phyloP scores from a whole-genome alignment of 2,113 vertebrate genomes.

The Lagopus leucura region DNA sequence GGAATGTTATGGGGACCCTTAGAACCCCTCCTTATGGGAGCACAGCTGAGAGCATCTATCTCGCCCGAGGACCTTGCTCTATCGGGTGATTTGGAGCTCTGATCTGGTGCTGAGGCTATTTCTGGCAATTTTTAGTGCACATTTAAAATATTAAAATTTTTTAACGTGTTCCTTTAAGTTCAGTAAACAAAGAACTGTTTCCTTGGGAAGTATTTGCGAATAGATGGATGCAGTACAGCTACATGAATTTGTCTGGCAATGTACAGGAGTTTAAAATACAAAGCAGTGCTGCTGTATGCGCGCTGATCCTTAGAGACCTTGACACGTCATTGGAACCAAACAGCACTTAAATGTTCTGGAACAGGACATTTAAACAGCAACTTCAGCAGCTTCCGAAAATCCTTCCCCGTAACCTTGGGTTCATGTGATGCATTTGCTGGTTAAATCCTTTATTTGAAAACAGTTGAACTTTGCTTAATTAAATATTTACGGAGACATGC shows the following conservation, averaged over 20 bases:
- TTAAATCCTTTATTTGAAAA: neutral
- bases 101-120: neutral
- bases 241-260: neutral
- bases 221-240: neutral
- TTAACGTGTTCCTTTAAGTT: neutral
- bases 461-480: neutral
- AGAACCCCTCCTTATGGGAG: neutral
- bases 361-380: neutral
- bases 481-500: neutral
- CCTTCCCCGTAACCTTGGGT: rapidly evolving
- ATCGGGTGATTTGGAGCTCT: neutral
- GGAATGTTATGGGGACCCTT: neutral
- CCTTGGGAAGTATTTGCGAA: neutral
- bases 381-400: neutral
- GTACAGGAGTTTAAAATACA: neutral
- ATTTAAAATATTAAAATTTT: neutral
- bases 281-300: neutral
- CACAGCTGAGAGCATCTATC: neutral
- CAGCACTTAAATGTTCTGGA: neutral
- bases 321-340: neutral
- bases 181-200: neutral
- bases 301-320: neutral
- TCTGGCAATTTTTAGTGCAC: neutral
- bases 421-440: neutral
- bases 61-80: neutral